phyloP scores from a whole-genome alignment of 2,113 vertebrate species.

The Channa argus region DNA sequence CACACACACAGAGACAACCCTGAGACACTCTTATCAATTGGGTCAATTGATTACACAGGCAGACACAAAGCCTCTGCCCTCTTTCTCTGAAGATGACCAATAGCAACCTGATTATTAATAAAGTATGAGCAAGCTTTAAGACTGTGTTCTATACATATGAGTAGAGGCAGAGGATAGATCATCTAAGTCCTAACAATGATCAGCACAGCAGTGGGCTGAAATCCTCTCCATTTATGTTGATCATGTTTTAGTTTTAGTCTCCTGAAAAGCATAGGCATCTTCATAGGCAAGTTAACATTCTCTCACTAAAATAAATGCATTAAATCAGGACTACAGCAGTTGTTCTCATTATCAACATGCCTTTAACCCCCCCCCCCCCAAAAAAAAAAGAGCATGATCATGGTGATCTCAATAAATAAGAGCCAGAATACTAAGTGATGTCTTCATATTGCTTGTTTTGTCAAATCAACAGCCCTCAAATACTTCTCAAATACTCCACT shows the following conservation, averaged over 20 bases:
- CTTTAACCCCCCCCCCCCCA: background rate
- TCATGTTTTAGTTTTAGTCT: background rate
- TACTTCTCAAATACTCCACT: too few relatives aligned
- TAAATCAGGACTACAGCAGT: too few relatives aligned
- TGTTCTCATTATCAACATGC: background rate
- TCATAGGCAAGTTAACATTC: background rate
- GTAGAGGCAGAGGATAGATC: constrained; percentile 52
- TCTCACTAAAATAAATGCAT: background rate
- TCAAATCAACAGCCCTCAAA: background rate
- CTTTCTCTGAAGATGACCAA: constrained; percentile 62
- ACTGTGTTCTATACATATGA: constrained; percentile 67
- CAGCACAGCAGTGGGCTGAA: constrained; percentile 36
- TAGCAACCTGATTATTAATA: constrained; percentile 69
- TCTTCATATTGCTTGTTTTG: background rate
- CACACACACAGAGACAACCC: constrained; percentile 73
- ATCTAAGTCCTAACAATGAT: constrained; percentile 51
- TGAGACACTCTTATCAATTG: constrained; percentile 81
- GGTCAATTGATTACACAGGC: constrained; percentile 78
- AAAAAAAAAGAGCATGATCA: background rate
- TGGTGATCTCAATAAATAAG: background rate
- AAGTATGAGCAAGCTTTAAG: constrained; percentile 70
- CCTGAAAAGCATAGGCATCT: background rate
- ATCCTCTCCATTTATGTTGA: constrained; percentile 35
- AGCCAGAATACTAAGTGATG: background rate
- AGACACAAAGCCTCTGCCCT: constrained; percentile 61